Evolutionary conservation across 2,797 vertebrate genomes (phyloP).

Genomic region (Myripristis murdjan): DNA sequence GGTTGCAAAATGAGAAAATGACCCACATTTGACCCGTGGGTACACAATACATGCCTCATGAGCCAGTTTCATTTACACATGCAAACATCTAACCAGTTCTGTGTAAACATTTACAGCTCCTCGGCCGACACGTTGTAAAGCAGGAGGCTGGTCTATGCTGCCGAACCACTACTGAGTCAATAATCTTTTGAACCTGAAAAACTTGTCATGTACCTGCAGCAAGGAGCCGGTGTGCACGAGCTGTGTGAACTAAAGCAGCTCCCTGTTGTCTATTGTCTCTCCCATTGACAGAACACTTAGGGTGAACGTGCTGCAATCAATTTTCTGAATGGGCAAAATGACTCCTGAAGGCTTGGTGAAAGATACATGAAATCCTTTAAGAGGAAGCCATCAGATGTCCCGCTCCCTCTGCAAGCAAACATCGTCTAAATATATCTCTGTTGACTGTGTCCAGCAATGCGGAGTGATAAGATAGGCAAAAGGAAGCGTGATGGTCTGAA

Average conservation of each 20-base stretch:
- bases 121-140: constrained; percentile 33
- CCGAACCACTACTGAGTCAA: constrained; percentile 27
- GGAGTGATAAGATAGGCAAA: constrained; percentile 29
- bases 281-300: constrained; percentile 4
- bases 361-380: constrained; percentile 5
- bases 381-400: constrained; percentile 9
- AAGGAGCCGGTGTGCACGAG: background rate
- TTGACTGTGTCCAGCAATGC: background rate
- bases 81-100: constrained; percentile 14
- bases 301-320: background rate
- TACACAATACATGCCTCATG: constrained; percentile 31
- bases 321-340: constrained; percentile 5
- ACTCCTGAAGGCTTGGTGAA: background rate
- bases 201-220: background rate
- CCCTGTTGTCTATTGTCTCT: background rate
- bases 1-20: constrained; percentile 22
- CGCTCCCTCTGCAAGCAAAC: constrained; percentile 41
- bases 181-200: constrained; percentile 33
- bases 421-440: constrained; percentile 31
- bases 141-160: constrained; percentile 11
- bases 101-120: constrained; percentile 53
- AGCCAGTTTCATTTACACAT: constrained; percentile 20
- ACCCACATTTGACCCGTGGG: constrained; percentile 31
- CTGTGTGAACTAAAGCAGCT: background rate
- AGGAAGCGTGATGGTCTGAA: constrained; percentile 15